Evolutionary conservation across 2,888 invertebrate genomes (phyloP), one percentile per base, ranked within the genome.

Genomic region (Branchellion lobata): DNA sequence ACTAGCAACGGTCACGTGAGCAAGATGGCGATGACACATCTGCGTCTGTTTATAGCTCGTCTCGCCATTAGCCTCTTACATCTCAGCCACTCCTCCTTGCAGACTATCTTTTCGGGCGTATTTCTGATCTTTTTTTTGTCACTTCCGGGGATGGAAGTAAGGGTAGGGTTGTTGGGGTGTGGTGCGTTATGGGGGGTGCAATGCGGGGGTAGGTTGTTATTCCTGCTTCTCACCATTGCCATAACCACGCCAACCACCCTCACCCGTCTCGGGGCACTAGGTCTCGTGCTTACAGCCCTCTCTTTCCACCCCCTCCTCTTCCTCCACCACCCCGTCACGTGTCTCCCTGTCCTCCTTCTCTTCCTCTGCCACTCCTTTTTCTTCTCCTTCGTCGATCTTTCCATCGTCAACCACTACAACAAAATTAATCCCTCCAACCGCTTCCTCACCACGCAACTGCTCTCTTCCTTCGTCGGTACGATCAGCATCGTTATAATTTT

Each of bases 101-200:
- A 57, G 61, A n/a, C 3, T 5, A 3, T 57, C 3, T 57, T 57
- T 18, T 5, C 14, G 21, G 61, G 61, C n/a, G 61, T 57, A n/a
- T 57, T 57, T n/a, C 5, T 57, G 61, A 24, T 57, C n/a, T 57
- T 57, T n/a, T 57, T 57, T n/a, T n/a, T 57, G 24, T 57, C 61
- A 5, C 21, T 57, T 3, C 61, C 61, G 3, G 8, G 14, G 11
- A n/a, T 24, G 24, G 61, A n/a, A n/a, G 14, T 57, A 5, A n/a
- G 11, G 5, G 14, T 57, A n/a, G 21, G 11, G 5, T n/a, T 57
- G 61, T 5, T n/a, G 8, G 61, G 14, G 8, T 57, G 61, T 24
- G 21, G 3, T 3, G 24, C 24, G 14, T 24, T 57, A n/a, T 57
- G 61, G 61, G 5, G 3, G n/a, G 21, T n/a, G 11, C 61, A 57